A percentile compares a stretch with the other conserved stretches of the same genome.
These are phyloP conservation scores for Beris chalybata DNA, from an alignment of 2,888 invertebrate species.

Conservation along the genomic window DNA sequence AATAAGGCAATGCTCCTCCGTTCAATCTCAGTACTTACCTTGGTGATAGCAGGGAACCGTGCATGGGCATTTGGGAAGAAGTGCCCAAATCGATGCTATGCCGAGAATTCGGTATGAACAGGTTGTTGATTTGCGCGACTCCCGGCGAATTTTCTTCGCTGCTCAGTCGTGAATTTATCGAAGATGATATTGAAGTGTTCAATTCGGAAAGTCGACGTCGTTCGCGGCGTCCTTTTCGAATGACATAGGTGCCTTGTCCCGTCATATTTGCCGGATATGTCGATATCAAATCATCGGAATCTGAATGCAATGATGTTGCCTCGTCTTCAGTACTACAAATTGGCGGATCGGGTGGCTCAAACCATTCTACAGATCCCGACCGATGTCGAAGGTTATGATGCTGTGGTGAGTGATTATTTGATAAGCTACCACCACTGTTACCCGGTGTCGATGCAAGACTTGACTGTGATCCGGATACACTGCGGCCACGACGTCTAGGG, in stretches of 20 bases:
- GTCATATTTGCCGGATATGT: slow-evolving; percentile 57
- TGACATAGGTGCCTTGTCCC: slow-evolving; percentile 75
- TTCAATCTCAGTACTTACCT: slow-evolving; percentile 40
- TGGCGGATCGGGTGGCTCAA: slow-evolving; percentile 69
- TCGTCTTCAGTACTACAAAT: slow-evolving; percentile 68
- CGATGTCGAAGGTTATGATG: slow-evolving; percentile 34
- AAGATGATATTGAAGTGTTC: slow-evolving; percentile 53
- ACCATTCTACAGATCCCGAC: slow-evolving; percentile 60
- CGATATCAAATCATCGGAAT: slow-evolving; percentile 53
- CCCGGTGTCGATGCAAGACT: slow-evolving; percentile 72
- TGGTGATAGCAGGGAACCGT: slow-evolving; percentile 43
- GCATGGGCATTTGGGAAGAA: slow-evolving; percentile 58
- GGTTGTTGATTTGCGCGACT: slow-evolving; percentile 59
- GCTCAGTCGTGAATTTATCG: slow-evolving; percentile 65
- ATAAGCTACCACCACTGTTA: slow-evolving; percentile 36
- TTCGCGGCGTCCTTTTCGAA: slow-evolving; percentile 72
- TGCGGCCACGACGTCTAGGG: slow-evolving; percentile 61
- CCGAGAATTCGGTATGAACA: slow-evolving; percentile 66
- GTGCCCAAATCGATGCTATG: slow-evolving; percentile 70
- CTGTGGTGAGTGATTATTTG: slow-evolving; percentile 37
- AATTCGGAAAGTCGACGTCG: slow-evolving; percentile 65
- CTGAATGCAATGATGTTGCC: slow-evolving; percentile 70
- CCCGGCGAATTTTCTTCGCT: slow-evolving; percentile 55
- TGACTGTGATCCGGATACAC: slow-evolving; percentile 64
- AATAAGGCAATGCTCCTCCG: not conserved